Conservation (phyloP, 2,888 invertebrate genomes). For the Sisyra terminalis region DNA sequence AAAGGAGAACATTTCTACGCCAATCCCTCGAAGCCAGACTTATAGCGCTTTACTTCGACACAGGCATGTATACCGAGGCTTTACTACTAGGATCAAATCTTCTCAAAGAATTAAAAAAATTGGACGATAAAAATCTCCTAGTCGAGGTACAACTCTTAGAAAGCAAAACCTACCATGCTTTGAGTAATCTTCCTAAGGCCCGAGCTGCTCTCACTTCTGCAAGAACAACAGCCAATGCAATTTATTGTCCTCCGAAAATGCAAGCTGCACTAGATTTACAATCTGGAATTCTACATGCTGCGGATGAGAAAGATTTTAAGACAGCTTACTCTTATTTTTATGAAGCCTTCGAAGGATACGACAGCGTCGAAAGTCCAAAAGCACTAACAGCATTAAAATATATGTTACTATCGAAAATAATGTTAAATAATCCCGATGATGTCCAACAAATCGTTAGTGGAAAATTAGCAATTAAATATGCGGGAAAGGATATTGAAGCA, state of each 20-base stretch:
- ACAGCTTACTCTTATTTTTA: conserved; percentile 99
- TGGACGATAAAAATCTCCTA: conserved; percentile 96
- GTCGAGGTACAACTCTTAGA: conserved; percentile 97
- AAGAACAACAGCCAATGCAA: conserved; percentile 98
- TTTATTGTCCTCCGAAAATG: conserved; percentile 97
- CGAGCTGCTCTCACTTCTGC: conserved; percentile 94
- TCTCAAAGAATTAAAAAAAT: conserved; percentile 89
- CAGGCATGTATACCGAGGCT: conserved; percentile 77
- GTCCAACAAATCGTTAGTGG: conserved; percentile 90
- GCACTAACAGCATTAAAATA: conserved; percentile 95
- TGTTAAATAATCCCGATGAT: conserved; percentile 93
- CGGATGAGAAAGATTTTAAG: conserved; percentile 99
- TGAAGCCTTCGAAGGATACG: conserved; percentile 98
- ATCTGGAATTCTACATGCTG: conserved; percentile 96
- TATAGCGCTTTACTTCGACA: conserved; percentile 88
- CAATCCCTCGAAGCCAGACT: conserved; percentile 92
- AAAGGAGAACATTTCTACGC: conserved; percentile 89
- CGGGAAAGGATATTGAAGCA: conserved; percentile 89
- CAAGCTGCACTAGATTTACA: conserved; percentile 95
- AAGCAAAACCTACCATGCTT: conserved; percentile 95
- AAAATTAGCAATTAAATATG: conserved; percentile 92
- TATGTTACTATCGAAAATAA: conserved; percentile 97
- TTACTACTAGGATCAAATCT: conserved; percentile 70
- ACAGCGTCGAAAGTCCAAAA: conserved; percentile 81
- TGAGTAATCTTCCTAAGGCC: conserved; percentile 92